Conservation (phyloP, 2,113 vertebrate genomes). For the Platycercus adscitus region DNA sequence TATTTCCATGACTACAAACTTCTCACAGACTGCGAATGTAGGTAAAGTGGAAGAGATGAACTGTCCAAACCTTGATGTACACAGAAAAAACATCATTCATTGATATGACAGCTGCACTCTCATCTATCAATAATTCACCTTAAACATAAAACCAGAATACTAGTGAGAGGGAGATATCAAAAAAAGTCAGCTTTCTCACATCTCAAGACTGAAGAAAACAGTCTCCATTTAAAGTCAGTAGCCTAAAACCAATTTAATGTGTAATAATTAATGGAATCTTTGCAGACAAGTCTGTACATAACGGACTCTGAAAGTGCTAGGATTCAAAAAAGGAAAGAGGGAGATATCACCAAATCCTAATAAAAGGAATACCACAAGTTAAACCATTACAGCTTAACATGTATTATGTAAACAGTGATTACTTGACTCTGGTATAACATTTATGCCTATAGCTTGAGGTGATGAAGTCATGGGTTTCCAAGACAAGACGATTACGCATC, state of each 20-base stretch:
- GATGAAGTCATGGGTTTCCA: neutral
- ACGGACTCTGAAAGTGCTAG: neutral
- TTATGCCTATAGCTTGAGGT: neutral
- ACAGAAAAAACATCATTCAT: conserved; percentile 15
- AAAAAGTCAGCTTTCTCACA: neutral
- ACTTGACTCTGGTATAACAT: neutral
- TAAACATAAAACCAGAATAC: neutral
- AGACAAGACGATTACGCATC: neutral
- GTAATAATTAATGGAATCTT: neutral
- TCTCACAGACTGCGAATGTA: conserved; percentile 97
- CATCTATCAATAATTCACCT: neutral
- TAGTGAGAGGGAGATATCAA: neutral
- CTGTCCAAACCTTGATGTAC: conserved; percentile 88
- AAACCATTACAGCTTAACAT: neutral
- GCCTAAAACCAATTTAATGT: neutral
- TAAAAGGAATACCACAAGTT: neutral
- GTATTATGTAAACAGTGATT: neutral
- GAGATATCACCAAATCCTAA: neutral
- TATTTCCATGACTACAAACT: conserved; percentile 98
- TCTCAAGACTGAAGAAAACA: neutral
- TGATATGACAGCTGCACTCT: neutral
- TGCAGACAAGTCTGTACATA: neutral
- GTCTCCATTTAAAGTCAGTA: neutral
- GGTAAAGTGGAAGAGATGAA: conserved; percentile 97
- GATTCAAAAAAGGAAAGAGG: neutral